Conservation (phyloP, 2,113 vertebrate genomes). For the Dromaius novaehollandiae region DNA sequence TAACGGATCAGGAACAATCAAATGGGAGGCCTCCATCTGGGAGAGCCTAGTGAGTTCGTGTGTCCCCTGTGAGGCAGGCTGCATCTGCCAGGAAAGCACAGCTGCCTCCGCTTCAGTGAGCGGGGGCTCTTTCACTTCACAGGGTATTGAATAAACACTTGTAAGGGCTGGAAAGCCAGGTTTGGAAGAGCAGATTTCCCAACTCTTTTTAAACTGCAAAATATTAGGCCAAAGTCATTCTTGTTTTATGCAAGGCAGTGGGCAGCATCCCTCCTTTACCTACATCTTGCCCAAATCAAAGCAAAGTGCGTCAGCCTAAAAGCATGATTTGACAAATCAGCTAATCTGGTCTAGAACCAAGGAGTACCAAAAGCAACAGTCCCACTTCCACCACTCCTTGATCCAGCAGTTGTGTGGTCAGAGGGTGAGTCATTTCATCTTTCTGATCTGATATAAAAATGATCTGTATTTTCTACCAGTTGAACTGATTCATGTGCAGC, state of each 20-base stretch:
- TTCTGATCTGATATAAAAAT: neutral
- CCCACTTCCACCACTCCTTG: neutral
- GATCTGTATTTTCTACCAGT: neutral
- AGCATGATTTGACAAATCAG: neutral
- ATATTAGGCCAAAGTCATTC: neutral
- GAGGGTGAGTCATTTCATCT: neutral
- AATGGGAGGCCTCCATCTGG: neutral
- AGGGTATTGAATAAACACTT: neutral
- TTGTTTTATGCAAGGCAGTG: neutral
- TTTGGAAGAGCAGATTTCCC: neutral
- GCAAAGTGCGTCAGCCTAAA: neutral
- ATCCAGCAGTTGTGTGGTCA: neutral
- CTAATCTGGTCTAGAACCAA: neutral
- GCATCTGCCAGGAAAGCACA: neutral
- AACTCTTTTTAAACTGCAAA: neutral
- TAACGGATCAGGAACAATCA: neutral
- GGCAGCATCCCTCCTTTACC: neutral
- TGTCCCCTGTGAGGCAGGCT: neutral
- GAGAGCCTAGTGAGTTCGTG: neutral
- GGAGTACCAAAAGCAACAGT: neutral
- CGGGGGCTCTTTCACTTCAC: neutral
- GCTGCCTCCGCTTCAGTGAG: neutral
- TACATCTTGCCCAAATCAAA: neutral
- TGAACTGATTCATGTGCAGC: neutral
- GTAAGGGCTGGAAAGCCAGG: neutral